phyloP scores from a whole-genome alignment of 2,888 invertebrate genomes.

The Halocaridina rubra region DNA sequence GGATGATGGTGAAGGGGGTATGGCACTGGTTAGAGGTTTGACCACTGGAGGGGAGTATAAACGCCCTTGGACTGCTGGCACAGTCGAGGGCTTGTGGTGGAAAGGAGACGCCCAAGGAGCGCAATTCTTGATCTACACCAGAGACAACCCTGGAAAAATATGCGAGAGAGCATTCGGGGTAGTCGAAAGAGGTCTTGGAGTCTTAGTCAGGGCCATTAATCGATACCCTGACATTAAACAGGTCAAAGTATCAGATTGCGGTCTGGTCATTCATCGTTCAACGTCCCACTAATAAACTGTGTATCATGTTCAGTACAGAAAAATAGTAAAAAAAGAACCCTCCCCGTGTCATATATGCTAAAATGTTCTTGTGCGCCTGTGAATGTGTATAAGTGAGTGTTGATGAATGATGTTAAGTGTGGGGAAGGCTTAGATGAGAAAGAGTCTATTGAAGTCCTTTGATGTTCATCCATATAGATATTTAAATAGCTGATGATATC shows the following conservation, averaged over 20 bases:
- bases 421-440: too few relatives aligned
- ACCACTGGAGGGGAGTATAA: background rate
- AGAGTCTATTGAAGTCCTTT: too few relatives aligned
- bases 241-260: background rate
- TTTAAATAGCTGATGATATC: background rate
- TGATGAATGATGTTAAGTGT: too few relatives aligned
- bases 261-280: background rate
- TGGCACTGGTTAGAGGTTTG: background rate
- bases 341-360: too few relatives aligned
- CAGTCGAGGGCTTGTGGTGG: background rate
- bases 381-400: too few relatives aligned
- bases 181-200: background rate
- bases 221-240: background rate
- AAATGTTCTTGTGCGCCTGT: too few relatives aligned
- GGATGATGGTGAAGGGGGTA: background rate
- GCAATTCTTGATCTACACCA: background rate
- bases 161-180: background rate
- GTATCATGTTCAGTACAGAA: too few relatives aligned
- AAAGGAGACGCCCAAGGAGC: background rate
- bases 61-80: background rate
- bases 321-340: too few relatives aligned
- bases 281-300: background rate
- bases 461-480: background rate
- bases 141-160: background rate
- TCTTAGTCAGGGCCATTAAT: background rate